Evolutionary conservation across 2,888 invertebrate genomes (phyloP), one percentile per base, ranked within the genome.

Genomic region (Pyrrhosoma nymphula): DNA sequence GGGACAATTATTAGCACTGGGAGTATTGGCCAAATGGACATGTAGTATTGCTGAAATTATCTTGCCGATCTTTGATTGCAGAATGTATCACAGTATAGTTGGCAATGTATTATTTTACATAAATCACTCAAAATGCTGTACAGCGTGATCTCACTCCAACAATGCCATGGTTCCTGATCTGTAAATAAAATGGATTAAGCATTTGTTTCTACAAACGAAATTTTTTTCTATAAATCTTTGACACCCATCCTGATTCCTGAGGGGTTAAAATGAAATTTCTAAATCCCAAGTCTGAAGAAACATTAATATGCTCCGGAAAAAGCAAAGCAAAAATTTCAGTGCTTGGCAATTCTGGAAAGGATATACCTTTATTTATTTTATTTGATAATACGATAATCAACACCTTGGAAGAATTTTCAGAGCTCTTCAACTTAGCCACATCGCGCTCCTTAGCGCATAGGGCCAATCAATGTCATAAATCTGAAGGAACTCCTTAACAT

Each of bases 121-220:
- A 30, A 35, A 82, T 35, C 82, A 82, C 35, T 35, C 16, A 56
- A 69, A 75, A 75, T 69, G 93, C 93, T 93, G 93, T 93, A 93
- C 93, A 93, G 93, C 93, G 93, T 93, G 93, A 93, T 93, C 93
- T 93, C 93, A 93, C 93, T 93, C 69, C 26, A 93, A 93, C 8
- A 47, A 93, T 75, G 47, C 69, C 93, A 93, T 93, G 93, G 93
- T 93, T 93, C 93, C 93, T 93, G 93, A 93, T 35, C 47, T 93
- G 93, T 93, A 93, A 93, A 93, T 93, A 93, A 93, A 93, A 89
- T 89, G 89, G 56, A 55, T 89, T 55, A 55, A 93, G 63, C 39
- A 93, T 47, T 93, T 93, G 93, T 93, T 93, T 47, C 69, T 93
- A 93, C n/a, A 69, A 12, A 69, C n/a, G 69, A 23, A 30, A 16